Percentiles rank a stretch among this genome's conserved stretches.
Conservation (phyloP, 23 tunicate genomes). For the Diplosoma virens region DNA sequence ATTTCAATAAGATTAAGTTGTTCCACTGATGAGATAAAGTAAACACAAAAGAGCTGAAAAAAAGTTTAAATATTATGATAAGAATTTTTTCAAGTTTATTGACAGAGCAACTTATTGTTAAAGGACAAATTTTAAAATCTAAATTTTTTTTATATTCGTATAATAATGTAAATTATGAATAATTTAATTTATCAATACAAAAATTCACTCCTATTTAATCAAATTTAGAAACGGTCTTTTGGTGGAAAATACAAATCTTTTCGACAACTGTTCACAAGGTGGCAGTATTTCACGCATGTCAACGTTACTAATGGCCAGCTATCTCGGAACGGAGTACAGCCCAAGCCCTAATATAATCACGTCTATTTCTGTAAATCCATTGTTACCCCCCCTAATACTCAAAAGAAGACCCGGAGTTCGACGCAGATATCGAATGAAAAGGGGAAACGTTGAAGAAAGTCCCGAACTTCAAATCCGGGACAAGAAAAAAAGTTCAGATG, state of each 20-base stretch:
- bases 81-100: no score
- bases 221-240: conserved; percentile 11
- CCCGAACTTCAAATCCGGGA: background rate
- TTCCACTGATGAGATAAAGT: no score
- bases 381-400: conserved; percentile 42
- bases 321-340: conserved; percentile 35
- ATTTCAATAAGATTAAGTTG: no score
- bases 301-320: conserved; percentile 52
- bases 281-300: conserved; percentile 45
- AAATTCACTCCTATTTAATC: no score
- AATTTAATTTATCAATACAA: no score
- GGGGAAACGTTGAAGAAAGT: background rate
- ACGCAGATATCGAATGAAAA: background rate
- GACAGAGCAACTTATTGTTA: no score
- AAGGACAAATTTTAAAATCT: no score
- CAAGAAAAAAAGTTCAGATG: background rate
- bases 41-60: no score
- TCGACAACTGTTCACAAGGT: background rate
- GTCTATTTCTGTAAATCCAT: conserved; percentile 42
- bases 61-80: no score
- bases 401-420: background rate
- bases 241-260: conserved; percentile 1
- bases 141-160: no score
- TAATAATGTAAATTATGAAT: no score
- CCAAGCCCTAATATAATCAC: conserved; percentile 42